Base-by-base conservation (phyloP, 2,797 vertebrate genomes). In the Anguilla marmorata region DNA sequence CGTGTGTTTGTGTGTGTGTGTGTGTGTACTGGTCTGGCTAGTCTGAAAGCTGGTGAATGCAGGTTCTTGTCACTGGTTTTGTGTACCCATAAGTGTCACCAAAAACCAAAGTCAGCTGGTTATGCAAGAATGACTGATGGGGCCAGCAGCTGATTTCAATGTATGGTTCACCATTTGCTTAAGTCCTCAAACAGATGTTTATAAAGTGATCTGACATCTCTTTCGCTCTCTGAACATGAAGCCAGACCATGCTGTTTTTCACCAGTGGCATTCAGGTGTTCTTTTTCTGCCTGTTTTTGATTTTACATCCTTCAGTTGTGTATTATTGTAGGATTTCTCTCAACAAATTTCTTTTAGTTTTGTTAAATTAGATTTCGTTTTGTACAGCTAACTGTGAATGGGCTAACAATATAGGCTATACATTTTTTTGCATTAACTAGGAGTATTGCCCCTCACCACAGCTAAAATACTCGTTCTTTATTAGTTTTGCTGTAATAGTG, bases 261-360 rank as follows among this genome's bases (percentile, higher is more conserved):
- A 74, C 11, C 30, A 74, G 11, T 9, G 24, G 79, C 48, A 88
- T 72, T 91, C 89, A 90, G 33, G 90, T 87, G 88, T 89, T 91
- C 92, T 92, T 95, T 94, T 94, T 94, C 93, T 94, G 94, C 86
- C 94, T 94, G 93, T 94, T 91, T 85, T 41, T 41, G 14, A 63
- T 89, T 85, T 92, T 90, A 89, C 90, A 91, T 85, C 89, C 90
- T 90, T 74, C 89, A 87, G 89, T 90, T 90, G 89, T 30, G 90
- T 58, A 76, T 33, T 41, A 0, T 89, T 90, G 63, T 69, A n/a
- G n/a, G 24, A 8, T 7, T 69, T 69, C 7, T 69, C n/a, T 27
- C 24, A 8, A 27, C 3, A 27, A n/a, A n/a, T 69, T n/a, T 69
- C 8, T 56, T 56, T 27, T 16, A 82, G 85, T 88, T 88, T 52